phyloP scores from a whole-genome alignment of 2,888 invertebrate species.

The Eueremaeus valkanovi region DNA sequence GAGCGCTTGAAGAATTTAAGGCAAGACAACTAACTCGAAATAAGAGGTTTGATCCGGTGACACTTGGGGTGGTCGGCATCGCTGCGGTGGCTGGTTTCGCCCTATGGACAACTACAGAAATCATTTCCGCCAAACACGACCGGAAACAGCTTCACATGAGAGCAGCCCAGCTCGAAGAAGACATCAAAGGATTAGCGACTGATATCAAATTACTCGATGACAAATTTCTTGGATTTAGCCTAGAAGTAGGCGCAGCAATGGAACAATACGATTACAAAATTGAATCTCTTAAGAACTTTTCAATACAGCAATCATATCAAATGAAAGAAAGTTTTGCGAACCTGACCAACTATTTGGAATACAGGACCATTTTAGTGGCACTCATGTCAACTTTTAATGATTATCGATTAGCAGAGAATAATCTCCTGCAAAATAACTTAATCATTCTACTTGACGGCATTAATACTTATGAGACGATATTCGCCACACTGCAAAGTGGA shows the following conservation, averaged over 20 bases:
- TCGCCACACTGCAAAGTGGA: neutral
- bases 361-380: neutral
- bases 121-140: neutral
- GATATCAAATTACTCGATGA: neutral
- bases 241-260: neutral
- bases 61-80: neutral
- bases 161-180: neutral
- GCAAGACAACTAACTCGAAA: no score
- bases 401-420: neutral
- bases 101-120: neutral
- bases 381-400: neutral
- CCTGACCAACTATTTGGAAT: neutral
- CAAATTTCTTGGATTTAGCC: neutral
- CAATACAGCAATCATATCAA: neutral
- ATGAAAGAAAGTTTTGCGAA: neutral
- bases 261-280: neutral
- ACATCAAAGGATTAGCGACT: neutral
- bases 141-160: neutral
- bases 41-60: neutral
- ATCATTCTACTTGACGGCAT: neutral
- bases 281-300: neutral
- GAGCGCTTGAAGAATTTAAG: no score
- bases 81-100: neutral
- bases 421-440: neutral
- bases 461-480: neutral